Evolutionary conservation across 2,888 invertebrate genomes (phyloP), one percentile per base, ranked within the genome.

Genomic region (Muscina levida): DNA sequence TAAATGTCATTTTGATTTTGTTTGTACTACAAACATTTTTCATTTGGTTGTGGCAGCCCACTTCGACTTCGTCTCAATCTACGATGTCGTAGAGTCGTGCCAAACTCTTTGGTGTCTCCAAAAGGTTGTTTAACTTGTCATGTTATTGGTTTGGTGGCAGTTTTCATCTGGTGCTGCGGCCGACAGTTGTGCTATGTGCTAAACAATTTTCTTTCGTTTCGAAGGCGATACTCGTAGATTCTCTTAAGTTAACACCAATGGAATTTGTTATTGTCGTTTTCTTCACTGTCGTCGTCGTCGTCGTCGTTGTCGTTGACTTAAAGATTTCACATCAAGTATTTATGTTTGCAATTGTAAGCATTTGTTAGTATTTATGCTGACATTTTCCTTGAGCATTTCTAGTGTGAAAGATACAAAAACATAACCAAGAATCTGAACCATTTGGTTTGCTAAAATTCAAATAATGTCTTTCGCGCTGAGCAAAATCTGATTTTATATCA

Each of bases 1-100:
- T 73, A 82, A 85, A 83, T 83, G 80, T 83, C 83, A 84, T 42
- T 75, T 84, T 82, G 11, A 72, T 72, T 68, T 72, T 31, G 24
- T 72, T 56, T 67, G 10, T 44, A 17, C 46, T 31, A 31, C 31
- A 31, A 31, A 31, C 31, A 24, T 3, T 53, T 53, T 53, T 24
- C 53, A 24, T 1, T 53, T 17, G 53, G 13, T 13, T 53, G 53
- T 24, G 53, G 53, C 24, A 22, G 24, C 19, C 11, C n/a, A n/a
- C n/a, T n/a, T n/a, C n/a, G n/a, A n/a, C n/a, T 22, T 24, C 6
- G 53, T 53, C 10, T 24, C 15, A 72, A 37, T 59, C 44, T 53
- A 53, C 65, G 44, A 8, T 44, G 44, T 10, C n/a, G 10, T 44
- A 2, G n/a, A n/a, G 44, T 73, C 42, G 15, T 37, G 15, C 53